phyloP scores from a whole-genome alignment of 2,888 invertebrate genomes.

The Noctuana brunneofusca region DNA sequence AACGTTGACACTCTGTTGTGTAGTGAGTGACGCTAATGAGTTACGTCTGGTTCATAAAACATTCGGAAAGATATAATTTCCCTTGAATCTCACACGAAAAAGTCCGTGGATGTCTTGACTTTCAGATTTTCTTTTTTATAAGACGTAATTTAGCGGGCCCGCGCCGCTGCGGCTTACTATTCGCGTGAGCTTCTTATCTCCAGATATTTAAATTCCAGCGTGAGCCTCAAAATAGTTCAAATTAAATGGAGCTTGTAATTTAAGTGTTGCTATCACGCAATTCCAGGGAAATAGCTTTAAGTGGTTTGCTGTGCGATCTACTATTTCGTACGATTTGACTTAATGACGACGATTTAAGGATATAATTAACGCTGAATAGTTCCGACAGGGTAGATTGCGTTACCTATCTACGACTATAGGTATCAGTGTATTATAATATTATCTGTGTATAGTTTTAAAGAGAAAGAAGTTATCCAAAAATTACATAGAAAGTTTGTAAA shows the following conservation, averaged over 20 bases:
- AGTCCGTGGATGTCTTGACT: constrained; percentile 49
- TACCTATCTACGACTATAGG: too few species aligned
- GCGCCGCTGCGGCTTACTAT: constrained; percentile 56
- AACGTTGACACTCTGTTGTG: constrained; percentile 1
- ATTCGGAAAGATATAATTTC: constrained; percentile 18
- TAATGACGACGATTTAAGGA: constrained; percentile 51
- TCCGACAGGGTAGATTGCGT: constrained; percentile 19
- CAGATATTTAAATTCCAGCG: constrained; percentile 57
- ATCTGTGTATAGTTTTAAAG: too few species aligned
- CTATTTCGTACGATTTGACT: constrained; percentile 64
- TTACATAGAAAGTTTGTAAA: too few species aligned
- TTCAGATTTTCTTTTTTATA: constrained; percentile 62
- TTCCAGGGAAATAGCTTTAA: constrained; percentile 75
- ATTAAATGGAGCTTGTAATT: constrained; percentile 67
- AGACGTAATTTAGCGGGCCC: constrained; percentile 64
- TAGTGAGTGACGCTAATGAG: constrained; percentile 20
- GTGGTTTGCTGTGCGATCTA: constrained; percentile 69
- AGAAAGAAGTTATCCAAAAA: too few species aligned
- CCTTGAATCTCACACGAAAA: constrained; percentile 41
- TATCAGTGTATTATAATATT: constrained; percentile 15
- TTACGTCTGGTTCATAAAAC: constrained; percentile 17
- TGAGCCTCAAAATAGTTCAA: constrained; percentile 59
- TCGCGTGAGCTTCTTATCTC: constrained; percentile 81
- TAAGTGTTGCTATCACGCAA: constrained; percentile 82
- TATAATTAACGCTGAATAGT: constrained; percentile 29